Evolutionary conservation across 1,140 invertebrate genomes (phyloP), one percentile per base, ranked within the genome.

Genomic region (Pseudomyrmex flavicornis): DNA sequence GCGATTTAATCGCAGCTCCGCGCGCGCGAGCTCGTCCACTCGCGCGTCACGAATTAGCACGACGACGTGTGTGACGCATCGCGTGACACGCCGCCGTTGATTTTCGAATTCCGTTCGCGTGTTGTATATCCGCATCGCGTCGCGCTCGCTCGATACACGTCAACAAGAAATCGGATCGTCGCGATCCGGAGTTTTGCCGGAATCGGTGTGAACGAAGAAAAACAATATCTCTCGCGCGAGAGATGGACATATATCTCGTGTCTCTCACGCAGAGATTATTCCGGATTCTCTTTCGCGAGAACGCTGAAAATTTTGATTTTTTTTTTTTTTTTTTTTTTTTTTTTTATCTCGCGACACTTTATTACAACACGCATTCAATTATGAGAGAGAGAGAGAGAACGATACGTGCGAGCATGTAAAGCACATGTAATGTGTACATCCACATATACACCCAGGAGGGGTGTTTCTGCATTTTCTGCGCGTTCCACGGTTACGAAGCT

Each of bases 1-100:
- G 86, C 88, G 89, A 90, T 92, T 92, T 90, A 93, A 93, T 93
- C 89, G 88, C 89, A 86, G 35, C 84, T 88, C 87, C 88, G 88
- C 35, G 35, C 35, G 35, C 35, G 35, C 17, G 68, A 70, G 35
- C 70, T 73, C 65, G 73, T 74, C 73, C 68, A 68, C 20, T 70
- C 50, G 12, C 17, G 85, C 66, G 58, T 46, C 63, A 72, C 52
- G 52, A 62, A 84, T 79, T 80, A 80, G 62, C 69, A 44, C 61
- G 82, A 44, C 61, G 82, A 52, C 10, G 46, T n/a, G 65, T 10
- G 46, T n/a, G 65, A 48, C 46, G 72, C 54, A 22, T 56, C 69
- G 68, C 63, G 10, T 17, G 58, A 63, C 66, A 35, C 20, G 5
- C 46, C 17, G 66, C 20, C 54, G 20, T 75, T 82, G 76, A 83